These are phyloP conservation scores for Megaceryle maxima DNA, from an alignment of 2,113 vertebrate species.

Conservation along the genomic window DNA sequence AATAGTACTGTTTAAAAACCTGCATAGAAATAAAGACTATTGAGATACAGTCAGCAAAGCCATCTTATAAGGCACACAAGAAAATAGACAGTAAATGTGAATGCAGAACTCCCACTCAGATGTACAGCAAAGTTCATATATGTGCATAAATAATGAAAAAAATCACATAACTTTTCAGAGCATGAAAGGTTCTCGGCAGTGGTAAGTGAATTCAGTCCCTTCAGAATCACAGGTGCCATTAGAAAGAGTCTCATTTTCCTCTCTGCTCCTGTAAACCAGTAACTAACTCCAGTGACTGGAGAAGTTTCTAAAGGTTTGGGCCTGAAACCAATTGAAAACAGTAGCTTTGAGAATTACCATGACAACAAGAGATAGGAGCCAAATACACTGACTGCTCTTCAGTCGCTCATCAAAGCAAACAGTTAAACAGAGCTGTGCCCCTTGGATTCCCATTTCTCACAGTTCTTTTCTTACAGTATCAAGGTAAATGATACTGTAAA, in stretches of 20 bases:
- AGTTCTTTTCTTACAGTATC: not conserved
- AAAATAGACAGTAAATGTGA: conserved; percentile 89
- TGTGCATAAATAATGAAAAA: conserved; percentile 77
- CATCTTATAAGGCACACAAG: conserved; percentile 86
- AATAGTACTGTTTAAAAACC: conserved; percentile 78
- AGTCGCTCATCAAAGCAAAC: accelerated
- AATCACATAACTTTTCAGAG: conserved; percentile 53
- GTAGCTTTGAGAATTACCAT: not conserved
- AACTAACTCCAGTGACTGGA: accelerated
- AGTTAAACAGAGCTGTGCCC: not conserved
- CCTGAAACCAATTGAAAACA: not conserved
- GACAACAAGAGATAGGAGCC: not conserved
- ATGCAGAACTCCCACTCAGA: conserved; percentile 79
- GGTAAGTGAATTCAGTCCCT: conserved; percentile 41
- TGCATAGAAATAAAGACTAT: conserved; percentile 85
- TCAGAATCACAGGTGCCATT: not conserved
- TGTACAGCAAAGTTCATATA: conserved; percentile 81
- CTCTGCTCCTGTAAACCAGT: not conserved
- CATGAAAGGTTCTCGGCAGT: conserved; percentile 60
- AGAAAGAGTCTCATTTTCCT: not conserved
- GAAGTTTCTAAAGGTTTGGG: not conserved
- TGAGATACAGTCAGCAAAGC: conserved; percentile 85
- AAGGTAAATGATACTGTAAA: not conserved
- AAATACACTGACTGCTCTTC: not conserved
- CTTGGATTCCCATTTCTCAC: accelerated